These are phyloP conservation scores for Anthonomus grandis DNA, from an alignment of 1,140 invertebrate genomes.

Conservation along the genomic window DNA sequence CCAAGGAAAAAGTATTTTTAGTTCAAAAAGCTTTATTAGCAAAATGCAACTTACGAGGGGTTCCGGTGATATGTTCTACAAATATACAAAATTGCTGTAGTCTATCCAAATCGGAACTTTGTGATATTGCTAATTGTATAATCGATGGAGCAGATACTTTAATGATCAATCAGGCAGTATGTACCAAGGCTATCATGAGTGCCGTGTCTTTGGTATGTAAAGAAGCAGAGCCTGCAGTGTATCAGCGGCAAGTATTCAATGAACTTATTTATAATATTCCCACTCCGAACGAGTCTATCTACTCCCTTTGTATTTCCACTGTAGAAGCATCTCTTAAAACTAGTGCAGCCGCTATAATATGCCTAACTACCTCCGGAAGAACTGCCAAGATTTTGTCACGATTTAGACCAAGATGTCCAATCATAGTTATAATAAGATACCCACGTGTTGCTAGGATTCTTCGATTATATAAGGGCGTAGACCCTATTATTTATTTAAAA, in stretches of 20 bases:
- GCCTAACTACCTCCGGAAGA: constrained; percentile 79
- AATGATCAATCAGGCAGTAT: constrained; percentile 53
- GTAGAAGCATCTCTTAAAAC: constrained; percentile 78
- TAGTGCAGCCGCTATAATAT: constrained; percentile 78
- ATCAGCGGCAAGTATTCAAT: constrained; percentile 70
- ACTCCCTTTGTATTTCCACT: constrained; percentile 78
- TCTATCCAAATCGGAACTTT: constrained; percentile 61
- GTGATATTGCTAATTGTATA: constrained; percentile 71
- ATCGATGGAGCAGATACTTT: constrained; percentile 72
- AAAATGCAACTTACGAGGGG: constrained; percentile 58
- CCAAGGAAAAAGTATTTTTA: constrained; percentile 80
- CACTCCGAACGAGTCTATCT: constrained; percentile 42
- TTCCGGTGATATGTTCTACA: constrained; percentile 25
- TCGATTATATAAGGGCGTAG: constrained; percentile 72
- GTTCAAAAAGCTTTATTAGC: constrained; percentile 83
- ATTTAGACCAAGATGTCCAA: constrained; percentile 79
- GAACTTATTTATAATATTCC: constrained; percentile 57
- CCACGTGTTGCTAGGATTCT: constrained; percentile 67
- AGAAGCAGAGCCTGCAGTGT: constrained; percentile 82
- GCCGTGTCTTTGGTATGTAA: constrained; percentile 27
- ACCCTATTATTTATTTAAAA: constrained; percentile 31
- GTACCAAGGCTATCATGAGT: constrained; percentile 21
- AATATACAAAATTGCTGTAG: constrained; percentile 13
- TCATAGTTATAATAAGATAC: constrained; percentile 77
- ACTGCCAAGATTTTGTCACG: constrained; percentile 74